Evolutionary conservation across 1,140 invertebrate genomes (phyloP), one percentile per base, ranked within the genome.

Genomic region (Armadillidium nasatum): DNA sequence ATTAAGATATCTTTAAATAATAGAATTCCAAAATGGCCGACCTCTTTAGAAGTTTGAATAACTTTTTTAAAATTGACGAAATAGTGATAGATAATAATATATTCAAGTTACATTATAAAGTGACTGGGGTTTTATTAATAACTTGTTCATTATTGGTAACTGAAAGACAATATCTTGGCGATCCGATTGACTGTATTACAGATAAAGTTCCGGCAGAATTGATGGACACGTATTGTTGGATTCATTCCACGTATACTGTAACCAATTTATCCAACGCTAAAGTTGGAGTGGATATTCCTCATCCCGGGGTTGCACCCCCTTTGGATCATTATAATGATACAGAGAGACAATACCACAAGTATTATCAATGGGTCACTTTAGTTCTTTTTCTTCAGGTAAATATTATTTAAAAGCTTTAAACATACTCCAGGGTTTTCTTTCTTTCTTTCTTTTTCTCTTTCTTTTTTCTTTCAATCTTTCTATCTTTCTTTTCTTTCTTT

Each of bases 221-320:
- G 10, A 94, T 96, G 89, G 93, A 97, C 85, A 95, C 94, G 0
- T 96, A 94, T 84, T 98, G 95, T 87, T 98, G 95, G 94, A 94
- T 97, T 81, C 93, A 94, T 81, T 94, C 94, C 13, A 97, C 94
- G 22, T 97, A 95, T 85, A 95, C 93, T 10, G 90, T 95, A 68
- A 93, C 92, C 0, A 88, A 92, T 82, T 87, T 89, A 76, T 85
- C 90, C 10, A 80, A 75, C 2, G 73, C 54, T 7, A 75, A 67
- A 15, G 60, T 75, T 3, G 73, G 73, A 44, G 73, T 75, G 13
- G 73, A 75, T 7, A 67, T 75, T 13, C 73, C 73, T 3, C 73
- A 75, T 33, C 73, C 73, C 4, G 73, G 73, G 11, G 46, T 75
- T 15, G 73, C 73, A 0, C 66, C 66, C 44, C 73, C 73, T 10